Evolutionary conservation across 2,888 invertebrate genomes (phyloP).

Genomic region (Mesorhabditis sp.): DNA sequence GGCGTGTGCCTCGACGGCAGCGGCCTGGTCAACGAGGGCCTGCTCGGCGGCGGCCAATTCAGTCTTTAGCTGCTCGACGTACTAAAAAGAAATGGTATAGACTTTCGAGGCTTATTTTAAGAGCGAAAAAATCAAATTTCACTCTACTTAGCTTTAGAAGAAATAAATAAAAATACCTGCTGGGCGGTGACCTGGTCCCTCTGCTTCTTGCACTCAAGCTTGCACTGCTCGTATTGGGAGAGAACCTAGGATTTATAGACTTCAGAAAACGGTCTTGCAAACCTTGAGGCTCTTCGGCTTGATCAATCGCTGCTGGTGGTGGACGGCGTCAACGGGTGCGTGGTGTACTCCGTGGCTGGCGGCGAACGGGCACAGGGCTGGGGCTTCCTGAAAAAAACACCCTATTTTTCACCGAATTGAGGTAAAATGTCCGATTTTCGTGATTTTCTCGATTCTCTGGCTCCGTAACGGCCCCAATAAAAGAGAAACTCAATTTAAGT

Average conservation of each 20-base stretch:
- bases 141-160: no score
- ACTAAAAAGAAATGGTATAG: constrained; percentile 25
- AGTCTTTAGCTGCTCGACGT: constrained; percentile 42
- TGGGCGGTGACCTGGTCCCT: constrained; percentile 43
- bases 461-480: no score
- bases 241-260: constrained; percentile 17
- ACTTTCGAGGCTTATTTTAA: not conserved
- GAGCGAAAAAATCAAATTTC: no score
- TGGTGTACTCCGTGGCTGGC: not conserved
- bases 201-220: constrained; percentile 46
- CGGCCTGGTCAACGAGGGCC: constrained; percentile 29
- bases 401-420: no score
- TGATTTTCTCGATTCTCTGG: no score
- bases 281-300: constrained; percentile 1
- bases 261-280: not conserved
- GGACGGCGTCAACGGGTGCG: not conserved
- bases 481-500: no score
- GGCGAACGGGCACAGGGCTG: not conserved
- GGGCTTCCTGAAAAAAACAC: not conserved
- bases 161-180: constrained; percentile 17
- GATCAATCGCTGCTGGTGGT: not conserved
- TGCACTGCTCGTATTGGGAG: constrained; percentile 49
- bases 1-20: constrained; percentile 18
- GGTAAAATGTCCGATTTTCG: no score
- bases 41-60: constrained; percentile 45